These are phyloP conservation scores for Antheraea pernyi DNA, from an alignment of 1,140 invertebrate genomes.

Conservation along the genomic window DNA sequence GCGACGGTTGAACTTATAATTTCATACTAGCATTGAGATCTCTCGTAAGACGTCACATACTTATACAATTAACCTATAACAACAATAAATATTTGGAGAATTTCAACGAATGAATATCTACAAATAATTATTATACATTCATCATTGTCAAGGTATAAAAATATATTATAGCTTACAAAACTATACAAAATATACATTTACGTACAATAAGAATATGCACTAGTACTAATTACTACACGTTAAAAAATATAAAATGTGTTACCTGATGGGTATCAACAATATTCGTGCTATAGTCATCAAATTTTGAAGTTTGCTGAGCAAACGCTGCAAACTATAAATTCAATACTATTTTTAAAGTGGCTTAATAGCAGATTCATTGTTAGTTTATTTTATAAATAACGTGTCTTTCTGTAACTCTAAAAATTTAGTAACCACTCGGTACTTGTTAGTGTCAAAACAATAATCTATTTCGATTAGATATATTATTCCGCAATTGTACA, in stretches of 20 bases:
- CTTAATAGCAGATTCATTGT: too few relatives aligned
- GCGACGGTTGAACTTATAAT: neutral
- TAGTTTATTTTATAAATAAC: too few relatives aligned
- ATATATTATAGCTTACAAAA: neutral
- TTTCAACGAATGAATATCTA: neutral
- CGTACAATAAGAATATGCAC: too few relatives aligned
- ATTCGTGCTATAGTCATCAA: neutral
- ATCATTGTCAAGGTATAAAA: neutral
- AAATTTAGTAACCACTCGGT: too few relatives aligned
- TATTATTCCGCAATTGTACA: too few relatives aligned
- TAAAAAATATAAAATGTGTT: neutral
- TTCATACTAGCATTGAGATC: slow-evolving; percentile 2
- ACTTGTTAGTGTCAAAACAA: too few relatives aligned
- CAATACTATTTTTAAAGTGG: too few relatives aligned
- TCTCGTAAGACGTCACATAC: slow-evolving; percentile 8
- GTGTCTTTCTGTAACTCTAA: too few relatives aligned
- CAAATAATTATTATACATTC: neutral
- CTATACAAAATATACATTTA: neutral
- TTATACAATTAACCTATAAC: slow-evolving; percentile 14
- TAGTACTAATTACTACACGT: neutral
- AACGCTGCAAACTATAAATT: too few relatives aligned
- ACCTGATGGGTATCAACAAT: neutral
- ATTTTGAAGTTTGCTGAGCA: too few relatives aligned
- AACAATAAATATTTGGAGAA: slow-evolving; percentile 5
- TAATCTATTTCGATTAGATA: too few relatives aligned